A percentile compares a stretch with the other conserved stretches of the same genome.
Conservation (phyloP, 2,888 invertebrate species). For the Ecdyonurus torrentis region DNA sequence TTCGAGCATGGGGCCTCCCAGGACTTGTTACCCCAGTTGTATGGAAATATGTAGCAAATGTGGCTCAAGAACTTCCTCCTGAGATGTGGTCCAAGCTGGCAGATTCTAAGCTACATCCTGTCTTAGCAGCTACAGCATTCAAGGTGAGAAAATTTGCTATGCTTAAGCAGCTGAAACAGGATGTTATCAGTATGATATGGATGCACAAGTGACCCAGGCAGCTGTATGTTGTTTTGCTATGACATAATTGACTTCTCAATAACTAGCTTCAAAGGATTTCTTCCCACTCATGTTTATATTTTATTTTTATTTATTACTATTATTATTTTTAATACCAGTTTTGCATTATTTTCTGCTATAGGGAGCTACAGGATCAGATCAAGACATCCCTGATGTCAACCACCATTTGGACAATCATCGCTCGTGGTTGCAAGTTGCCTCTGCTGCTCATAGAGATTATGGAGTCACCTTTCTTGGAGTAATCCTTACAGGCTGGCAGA, state of each 20-base stretch:
- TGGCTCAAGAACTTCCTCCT: constrained; percentile 22
- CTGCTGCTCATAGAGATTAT: constrained; percentile 2
- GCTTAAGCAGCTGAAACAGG: no score
- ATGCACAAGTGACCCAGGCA: not conserved
- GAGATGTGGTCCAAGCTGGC: constrained; percentile 19
- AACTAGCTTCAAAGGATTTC: no score
- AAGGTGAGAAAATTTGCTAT: no score
- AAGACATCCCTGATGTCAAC: constrained; percentile 4
- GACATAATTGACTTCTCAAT: not conserved
- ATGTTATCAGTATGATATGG: not conserved
- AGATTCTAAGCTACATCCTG: constrained; percentile 26
- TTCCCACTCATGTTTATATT: not conserved
- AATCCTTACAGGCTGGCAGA: constrained; percentile 26
- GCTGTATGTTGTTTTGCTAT: no score
- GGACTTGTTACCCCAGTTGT: constrained; percentile 34
- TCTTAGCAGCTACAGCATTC: constrained; percentile 34
- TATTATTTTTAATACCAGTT: not conserved
- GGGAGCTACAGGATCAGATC: constrained; percentile 8
- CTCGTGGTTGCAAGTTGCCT: constrained; percentile 33
- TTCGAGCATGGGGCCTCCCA: constrained; percentile 24
- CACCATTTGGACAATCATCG: constrained; percentile 53
- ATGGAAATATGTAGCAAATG: constrained; percentile 31
- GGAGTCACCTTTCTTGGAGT: constrained; percentile 20
- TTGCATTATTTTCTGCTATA: constrained; percentile 23
- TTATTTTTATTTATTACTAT: not conserved